phyloP scores from a whole-genome alignment of 2,113 vertebrate species.

The Petromus typicus region DNA sequence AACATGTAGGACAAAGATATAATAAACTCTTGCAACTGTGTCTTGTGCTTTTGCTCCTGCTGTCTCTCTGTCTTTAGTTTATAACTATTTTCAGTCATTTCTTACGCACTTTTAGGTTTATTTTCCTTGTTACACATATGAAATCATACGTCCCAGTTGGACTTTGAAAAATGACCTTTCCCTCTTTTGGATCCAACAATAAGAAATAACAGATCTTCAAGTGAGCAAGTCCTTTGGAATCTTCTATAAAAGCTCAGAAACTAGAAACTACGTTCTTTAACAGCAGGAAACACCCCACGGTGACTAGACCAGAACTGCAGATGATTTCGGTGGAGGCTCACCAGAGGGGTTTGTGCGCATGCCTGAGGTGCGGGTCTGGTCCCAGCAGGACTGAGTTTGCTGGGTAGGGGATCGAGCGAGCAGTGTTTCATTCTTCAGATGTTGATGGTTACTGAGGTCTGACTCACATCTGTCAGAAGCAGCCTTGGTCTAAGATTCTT shows the following conservation, averaged over 20 bases:
- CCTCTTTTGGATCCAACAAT: background rate
- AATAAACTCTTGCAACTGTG: background rate
- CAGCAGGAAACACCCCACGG: constrained; percentile 62
- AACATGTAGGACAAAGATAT: background rate
- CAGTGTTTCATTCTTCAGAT: constrained; percentile 57
- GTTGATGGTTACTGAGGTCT: constrained; percentile 51
- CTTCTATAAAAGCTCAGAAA: constrained; percentile 53
- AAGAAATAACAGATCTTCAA: background rate
- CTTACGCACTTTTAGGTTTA: background rate
- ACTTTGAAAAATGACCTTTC: constrained; percentile 16
- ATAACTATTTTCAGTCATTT: constrained; percentile 9
- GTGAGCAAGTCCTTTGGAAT: constrained; percentile 24
- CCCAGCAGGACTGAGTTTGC: constrained; percentile 67
- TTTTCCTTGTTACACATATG: constrained; percentile 13
- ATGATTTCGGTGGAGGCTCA: constrained; percentile 65
- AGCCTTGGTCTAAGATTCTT: background rate
- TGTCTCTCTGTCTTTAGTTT: background rate
- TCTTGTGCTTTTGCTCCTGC: background rate
- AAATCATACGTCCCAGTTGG: background rate
- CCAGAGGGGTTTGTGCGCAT: constrained; percentile 61
- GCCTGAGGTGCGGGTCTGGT: constrained; percentile 61
- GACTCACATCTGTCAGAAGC: constrained; percentile 54
- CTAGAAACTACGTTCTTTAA: constrained; percentile 65
- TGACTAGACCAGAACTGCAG: constrained; percentile 72
- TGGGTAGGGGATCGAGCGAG: constrained; percentile 70